Conservation (phyloP, 2,113 vertebrate species). For the Mellivora capensis region DNA sequence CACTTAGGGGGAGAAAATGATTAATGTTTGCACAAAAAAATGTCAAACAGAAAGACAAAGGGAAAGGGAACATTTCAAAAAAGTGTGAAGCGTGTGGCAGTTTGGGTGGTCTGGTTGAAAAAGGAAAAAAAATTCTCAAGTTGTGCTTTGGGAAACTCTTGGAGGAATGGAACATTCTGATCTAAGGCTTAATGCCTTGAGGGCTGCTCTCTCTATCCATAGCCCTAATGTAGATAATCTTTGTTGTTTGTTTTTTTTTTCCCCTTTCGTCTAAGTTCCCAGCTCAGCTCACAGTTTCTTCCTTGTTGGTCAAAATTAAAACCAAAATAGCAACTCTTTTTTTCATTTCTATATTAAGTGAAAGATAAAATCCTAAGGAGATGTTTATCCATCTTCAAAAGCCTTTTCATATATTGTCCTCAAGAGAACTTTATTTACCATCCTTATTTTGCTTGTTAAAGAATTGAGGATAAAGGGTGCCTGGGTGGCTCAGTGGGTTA, state of each 20-base stretch:
- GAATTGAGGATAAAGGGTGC: too few species aligned
- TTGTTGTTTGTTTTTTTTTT: neutral
- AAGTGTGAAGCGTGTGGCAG: neutral
- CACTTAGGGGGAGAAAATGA: neutral
- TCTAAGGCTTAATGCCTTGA: neutral
- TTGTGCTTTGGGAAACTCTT: neutral
- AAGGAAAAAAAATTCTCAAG: neutral
- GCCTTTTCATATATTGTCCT: neutral
- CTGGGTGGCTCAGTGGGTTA: too few species aligned
- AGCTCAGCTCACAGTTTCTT: conserved; percentile 1
- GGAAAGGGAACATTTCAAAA: conserved; percentile 20
- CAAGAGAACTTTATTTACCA: neutral
- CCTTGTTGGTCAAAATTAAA: conserved; percentile 21
- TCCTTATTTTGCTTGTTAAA: conserved; percentile 4
- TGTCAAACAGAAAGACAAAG: neutral
- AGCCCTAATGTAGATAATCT: neutral
- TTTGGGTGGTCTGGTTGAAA: conserved; percentile 5
- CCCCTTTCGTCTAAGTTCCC: neutral
- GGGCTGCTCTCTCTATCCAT: neutral
- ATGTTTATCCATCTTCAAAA: neutral
- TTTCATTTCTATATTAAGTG: neutral
- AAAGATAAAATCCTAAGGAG: neutral
- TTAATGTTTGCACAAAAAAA: conserved; percentile 14
- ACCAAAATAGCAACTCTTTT: neutral
- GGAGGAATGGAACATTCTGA: neutral